Conservation (phyloP, 2,888 invertebrate genomes). For the Oegoconia quadripuncta region DNA sequence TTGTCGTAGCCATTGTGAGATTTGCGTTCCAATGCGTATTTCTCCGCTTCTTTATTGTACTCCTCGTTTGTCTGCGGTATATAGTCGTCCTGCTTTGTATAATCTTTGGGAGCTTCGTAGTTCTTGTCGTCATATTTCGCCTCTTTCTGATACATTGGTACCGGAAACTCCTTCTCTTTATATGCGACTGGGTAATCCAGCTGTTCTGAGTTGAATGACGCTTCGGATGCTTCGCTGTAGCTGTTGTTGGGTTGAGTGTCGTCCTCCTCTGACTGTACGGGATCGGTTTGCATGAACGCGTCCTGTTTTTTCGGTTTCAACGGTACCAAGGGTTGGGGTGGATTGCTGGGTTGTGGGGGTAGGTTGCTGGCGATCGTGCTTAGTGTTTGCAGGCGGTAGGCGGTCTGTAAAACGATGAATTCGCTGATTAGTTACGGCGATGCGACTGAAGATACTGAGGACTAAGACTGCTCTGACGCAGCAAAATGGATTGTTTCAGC, state of each 20-base stretch:
- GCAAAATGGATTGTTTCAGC: too few relatives aligned
- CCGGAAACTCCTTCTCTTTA: not conserved
- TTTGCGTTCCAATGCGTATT: slow-evolving; percentile 60
- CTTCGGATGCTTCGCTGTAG: slow-evolving; percentile 41
- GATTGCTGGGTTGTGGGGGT: slow-evolving; percentile 27
- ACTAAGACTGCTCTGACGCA: too few relatives aligned
- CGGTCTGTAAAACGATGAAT: slow-evolving; percentile 38
- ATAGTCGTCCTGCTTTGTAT: slow-evolving; percentile 57
- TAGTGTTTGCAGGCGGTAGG: slow-evolving; percentile 51
- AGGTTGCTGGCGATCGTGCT: slow-evolving; percentile 41
- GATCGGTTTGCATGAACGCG: slow-evolving; percentile 72
- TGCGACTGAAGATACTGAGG: too few relatives aligned
- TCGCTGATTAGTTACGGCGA: too few relatives aligned
- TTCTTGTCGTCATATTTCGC: slow-evolving; percentile 28
- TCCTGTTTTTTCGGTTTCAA: slow-evolving; percentile 63
- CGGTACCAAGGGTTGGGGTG: slow-evolving; percentile 1
- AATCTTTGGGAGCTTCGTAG: slow-evolving; percentile 54
- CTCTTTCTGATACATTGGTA: not conserved
- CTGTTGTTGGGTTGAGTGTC: slow-evolving; percentile 49
- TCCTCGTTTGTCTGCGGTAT: slow-evolving; percentile 66
- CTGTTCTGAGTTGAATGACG: slow-evolving; percentile 25
- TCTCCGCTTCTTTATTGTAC: slow-evolving; percentile 67
- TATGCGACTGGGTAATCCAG: slow-evolving; percentile 1
- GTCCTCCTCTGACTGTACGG: slow-evolving; percentile 54
- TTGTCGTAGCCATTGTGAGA: slow-evolving; percentile 51